phyloP scores from a whole-genome alignment of 1,140 invertebrate genomes.

The Aphaenogaster floridana region DNA sequence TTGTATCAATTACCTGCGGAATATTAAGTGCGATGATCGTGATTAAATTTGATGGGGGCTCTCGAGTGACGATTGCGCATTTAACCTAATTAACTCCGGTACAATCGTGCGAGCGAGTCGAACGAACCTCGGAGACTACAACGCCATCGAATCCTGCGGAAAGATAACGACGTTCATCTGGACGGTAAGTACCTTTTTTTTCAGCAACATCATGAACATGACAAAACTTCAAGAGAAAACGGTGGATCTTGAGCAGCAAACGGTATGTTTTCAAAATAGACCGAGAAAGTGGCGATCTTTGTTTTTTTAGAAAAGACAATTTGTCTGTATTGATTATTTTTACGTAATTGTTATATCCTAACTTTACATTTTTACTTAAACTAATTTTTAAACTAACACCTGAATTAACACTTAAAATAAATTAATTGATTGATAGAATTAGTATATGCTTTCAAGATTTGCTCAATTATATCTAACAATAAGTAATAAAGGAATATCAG shows the following conservation, averaged over 20 bases:
- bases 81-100: slow-evolving; percentile 74
- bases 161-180: background rate
- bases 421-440: background rate
- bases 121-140: slow-evolving; percentile 13
- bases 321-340: background rate
- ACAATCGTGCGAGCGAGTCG: slow-evolving; percentile 31
- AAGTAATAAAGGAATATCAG: background rate
- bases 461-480: background rate
- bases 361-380: background rate
- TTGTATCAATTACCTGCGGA: slow-evolving; percentile 73
- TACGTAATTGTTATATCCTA: background rate
- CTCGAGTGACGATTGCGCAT: slow-evolving; percentile 56
- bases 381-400: background rate
- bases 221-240: background rate
- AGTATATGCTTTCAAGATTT: background rate
- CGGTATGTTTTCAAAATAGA: background rate
- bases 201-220: background rate
- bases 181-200: background rate
- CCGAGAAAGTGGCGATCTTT: background rate
- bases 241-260: background rate
- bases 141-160: background rate
- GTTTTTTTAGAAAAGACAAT: background rate
- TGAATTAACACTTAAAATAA: no score
- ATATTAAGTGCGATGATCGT: slow-evolving; percentile 68
- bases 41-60: slow-evolving; percentile 68